These are phyloP conservation scores for Drosophila nasuta DNA, from an alignment of 1,140 invertebrate genomes.

Conservation along the genomic window DNA sequence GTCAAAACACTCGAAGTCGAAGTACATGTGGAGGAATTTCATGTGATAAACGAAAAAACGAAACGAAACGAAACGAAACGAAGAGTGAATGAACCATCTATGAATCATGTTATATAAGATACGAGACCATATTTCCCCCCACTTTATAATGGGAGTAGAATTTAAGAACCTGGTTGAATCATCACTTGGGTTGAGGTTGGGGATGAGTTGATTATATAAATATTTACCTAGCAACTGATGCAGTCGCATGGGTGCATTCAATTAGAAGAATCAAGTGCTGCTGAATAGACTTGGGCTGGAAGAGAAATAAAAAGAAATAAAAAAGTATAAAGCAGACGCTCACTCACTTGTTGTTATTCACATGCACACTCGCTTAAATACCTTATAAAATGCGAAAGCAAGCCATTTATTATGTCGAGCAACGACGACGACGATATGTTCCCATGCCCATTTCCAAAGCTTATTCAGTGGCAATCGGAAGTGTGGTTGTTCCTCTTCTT, in stretches of 20 bases:
- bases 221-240: constrained; percentile 34
- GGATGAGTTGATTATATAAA: constrained; percentile 13
- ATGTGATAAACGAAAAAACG: constrained; percentile 12
- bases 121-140: neutral
- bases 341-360: constrained; percentile 8
- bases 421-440: neutral
- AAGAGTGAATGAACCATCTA: constrained; percentile 2
- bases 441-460: neutral
- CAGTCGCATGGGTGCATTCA: constrained; percentile 27
- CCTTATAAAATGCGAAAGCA: constrained; percentile 7
- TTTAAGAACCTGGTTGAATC: constrained; percentile 19
- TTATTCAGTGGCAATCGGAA: constrained; percentile 32
- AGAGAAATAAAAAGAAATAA: neutral
- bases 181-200: constrained; percentile 6
- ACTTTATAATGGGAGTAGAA: constrained; percentile 10
- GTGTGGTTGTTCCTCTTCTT: constrained; percentile 11
- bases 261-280: constrained; percentile 20
- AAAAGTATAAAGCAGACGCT: too few relatives aligned
- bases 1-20: constrained; percentile 9
- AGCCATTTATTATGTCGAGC: constrained; percentile 25
- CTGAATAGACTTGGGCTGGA: constrained; percentile 9
- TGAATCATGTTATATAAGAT: constrained; percentile 16
- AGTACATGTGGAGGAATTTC: neutral
- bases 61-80: neutral
- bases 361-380: constrained; percentile 2